Conservation (phyloP, 2,797 vertebrate genomes). For the Channallabes apus region DNA sequence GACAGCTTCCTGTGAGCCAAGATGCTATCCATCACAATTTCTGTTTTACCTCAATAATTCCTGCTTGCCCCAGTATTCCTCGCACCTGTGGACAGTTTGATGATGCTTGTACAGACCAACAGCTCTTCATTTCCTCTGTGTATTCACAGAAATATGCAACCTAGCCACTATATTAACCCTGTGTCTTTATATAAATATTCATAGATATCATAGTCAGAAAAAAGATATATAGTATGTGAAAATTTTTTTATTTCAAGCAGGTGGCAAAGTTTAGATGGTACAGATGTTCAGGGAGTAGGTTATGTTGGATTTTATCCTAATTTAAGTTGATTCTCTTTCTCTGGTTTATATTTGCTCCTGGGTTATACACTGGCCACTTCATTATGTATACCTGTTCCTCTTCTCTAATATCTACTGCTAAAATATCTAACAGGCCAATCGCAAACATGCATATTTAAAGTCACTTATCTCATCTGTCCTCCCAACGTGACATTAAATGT, state of each 20-base stretch:
- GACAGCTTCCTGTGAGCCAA: slow-evolving; percentile 21
- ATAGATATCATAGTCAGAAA: not conserved
- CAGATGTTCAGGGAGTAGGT: slow-evolving; percentile 20
- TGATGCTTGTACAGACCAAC: slow-evolving; percentile 31
- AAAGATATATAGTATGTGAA: not conserved
- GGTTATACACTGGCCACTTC: not conserved
- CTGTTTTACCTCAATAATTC: slow-evolving; percentile 42
- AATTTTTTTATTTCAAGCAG: slow-evolving; percentile 4
- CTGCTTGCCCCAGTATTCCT: slow-evolving; percentile 45
- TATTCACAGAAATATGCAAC: slow-evolving; percentile 32
- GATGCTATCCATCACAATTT: slow-evolving; percentile 39
- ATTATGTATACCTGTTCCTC: too few species aligned
- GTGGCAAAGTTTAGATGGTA: slow-evolving; percentile 10
- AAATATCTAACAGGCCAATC: too few species aligned
- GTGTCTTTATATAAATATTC: slow-evolving; percentile 22
- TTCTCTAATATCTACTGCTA: too few species aligned
- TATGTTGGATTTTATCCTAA: not conserved
- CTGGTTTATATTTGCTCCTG: not conserved
- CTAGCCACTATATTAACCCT: slow-evolving; percentile 19
- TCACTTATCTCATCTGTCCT: too few species aligned
- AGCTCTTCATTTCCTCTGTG: slow-evolving; percentile 30
- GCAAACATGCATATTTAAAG: too few species aligned
- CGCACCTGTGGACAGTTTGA: slow-evolving; percentile 46
- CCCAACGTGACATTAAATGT: too few species aligned
- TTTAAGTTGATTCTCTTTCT: not conserved